Conservation (phyloP, 2,888 invertebrate species). For the Drosophila helvetica region DNA sequence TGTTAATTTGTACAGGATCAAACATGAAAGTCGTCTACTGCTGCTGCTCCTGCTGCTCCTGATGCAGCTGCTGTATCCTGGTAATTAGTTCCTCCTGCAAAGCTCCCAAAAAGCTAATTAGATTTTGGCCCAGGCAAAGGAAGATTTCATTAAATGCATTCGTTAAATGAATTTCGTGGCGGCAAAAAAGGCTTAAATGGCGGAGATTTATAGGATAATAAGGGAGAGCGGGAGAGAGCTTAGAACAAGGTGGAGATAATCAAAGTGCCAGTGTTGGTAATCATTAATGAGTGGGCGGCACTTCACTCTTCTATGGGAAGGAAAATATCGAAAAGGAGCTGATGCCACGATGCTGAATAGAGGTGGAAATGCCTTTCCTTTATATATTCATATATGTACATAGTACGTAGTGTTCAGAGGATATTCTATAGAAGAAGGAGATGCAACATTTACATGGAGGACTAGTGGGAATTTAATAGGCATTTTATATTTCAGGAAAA, state of each 20-base stretch:
- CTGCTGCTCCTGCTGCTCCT: conserved; percentile 11
- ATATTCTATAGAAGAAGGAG: too few species aligned
- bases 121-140: conserved; percentile 71
- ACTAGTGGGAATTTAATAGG: too few species aligned
- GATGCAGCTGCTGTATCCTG: conserved; percentile 26
- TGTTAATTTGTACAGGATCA: conserved; percentile 80
- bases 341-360: neutral
- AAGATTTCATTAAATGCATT: conserved; percentile 72
- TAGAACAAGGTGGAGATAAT: conserved; percentile 1
- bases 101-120: conserved; percentile 66
- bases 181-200: conserved; percentile 51
- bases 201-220: conserved; percentile 33
- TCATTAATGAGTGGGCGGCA: neutral
- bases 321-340: neutral
- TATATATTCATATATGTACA: too few species aligned
- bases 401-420: too few species aligned
- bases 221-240: neutral
- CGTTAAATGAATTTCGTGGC: conserved; percentile 57
- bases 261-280: neutral
- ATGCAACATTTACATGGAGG: too few species aligned
- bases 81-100: conserved; percentile 68
- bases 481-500: too few species aligned
- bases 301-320: neutral
- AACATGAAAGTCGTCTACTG: conserved; percentile 62
- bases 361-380: neutral